Evolutionary conservation across 2,113 vertebrate genomes (phyloP).

Genomic region (Anarrhichthys ocellatus): DNA sequence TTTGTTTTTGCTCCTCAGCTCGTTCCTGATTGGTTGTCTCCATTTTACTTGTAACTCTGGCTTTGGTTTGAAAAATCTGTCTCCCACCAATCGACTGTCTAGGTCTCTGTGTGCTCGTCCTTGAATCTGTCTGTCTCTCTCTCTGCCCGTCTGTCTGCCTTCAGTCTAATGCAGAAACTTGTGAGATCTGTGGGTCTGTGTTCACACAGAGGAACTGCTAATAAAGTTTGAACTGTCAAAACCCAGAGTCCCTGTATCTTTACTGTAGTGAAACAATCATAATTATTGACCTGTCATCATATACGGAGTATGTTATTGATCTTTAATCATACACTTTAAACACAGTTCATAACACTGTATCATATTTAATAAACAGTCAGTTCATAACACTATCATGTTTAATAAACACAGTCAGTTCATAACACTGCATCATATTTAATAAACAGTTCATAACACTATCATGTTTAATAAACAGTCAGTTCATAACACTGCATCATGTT

Average conservation of each 20-base stretch:
- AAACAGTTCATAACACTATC: too few species aligned
- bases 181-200: not conserved
- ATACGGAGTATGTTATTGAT: not conserved
- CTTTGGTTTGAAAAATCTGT: slow-evolving; percentile 3
- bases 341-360: too few species aligned
- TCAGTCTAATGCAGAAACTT: not conserved
- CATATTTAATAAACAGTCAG: too few species aligned
- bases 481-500: too few species aligned
- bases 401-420: too few species aligned
- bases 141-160: not conserved
- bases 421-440: too few species aligned
- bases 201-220: slow-evolving; percentile 54
- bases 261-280: slow-evolving; percentile 1
- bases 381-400: too few species aligned
- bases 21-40: not conserved
- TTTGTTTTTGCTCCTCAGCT: slow-evolving; percentile 6
- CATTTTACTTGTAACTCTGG: not conserved
- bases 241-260: slow-evolving; percentile 9
- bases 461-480: too few species aligned
- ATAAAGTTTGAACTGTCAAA: slow-evolving; percentile 69
- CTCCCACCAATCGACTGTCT: not conserved
- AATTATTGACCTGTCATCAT: not conserved
- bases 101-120: not conserved
- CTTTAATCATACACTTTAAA: not conserved
- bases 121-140: not conserved